Evolutionary conservation across 1,140 invertebrate species (phyloP), one percentile per base, ranked within the genome.

Genomic region (Dreissena rostriformis): DNA sequence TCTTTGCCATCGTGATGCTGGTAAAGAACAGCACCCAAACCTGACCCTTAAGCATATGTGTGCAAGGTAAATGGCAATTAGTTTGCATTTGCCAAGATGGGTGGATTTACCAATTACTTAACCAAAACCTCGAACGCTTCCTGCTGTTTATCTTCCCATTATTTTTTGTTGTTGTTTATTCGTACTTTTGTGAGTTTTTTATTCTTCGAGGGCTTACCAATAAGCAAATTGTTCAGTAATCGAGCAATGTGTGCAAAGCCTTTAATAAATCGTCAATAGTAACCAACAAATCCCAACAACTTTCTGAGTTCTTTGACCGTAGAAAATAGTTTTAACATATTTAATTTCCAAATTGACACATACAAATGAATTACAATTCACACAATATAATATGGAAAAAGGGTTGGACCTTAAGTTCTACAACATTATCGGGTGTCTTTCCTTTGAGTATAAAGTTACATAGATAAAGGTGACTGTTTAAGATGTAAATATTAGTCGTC

Each of bases 221-320:
- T 70, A 19, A 86, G 68, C 0, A 90, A 52, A 76, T 86, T 81
- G 61, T 85, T 86, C 10, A 88, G 57, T 14, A 81, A 88, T 68
- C 61, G 73, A 12, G 88, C 86, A 14, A 88, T 87, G 0, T 78
- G 76, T 0, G 89, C 72, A 74, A 86, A 91, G 63, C 83, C 78
- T 57, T 78, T 65, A 19, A 91, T 84, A 80, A 90, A 90, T 57
- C 86, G 85, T 26, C 90, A 14, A 72, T 90, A 90, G 74, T 86
- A 90, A 0, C 84, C 82, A 15, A 85, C 78, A 26, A 91, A 84
- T 57, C 90, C 88, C 6, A 92, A 67, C 72, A 92, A 91, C n/a
- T 82, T n/a, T 77, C 84, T 61, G 0, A 92, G 26, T 29, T 87
- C 70, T 71, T 85, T 87, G 0, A 88, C 52, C 29, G 81, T 86